These are phyloP conservation scores for Sceloporus undulatus DNA, from an alignment of 2,113 vertebrate genomes.

Conservation along the genomic window DNA sequence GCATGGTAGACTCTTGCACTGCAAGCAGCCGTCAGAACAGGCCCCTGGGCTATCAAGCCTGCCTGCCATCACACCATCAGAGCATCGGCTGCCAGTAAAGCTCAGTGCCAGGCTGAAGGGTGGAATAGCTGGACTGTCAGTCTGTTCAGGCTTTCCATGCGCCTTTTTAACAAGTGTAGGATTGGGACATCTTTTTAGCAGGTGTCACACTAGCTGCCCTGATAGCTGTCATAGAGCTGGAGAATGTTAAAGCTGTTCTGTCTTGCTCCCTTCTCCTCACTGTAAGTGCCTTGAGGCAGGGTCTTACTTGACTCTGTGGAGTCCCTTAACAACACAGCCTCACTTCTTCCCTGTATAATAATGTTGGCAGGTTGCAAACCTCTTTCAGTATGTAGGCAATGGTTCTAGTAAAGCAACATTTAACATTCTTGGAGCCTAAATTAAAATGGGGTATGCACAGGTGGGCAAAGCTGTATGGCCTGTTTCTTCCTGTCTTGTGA, in stretches of 20 bases:
- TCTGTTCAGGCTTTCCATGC: neutral
- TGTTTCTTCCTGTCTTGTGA: neutral
- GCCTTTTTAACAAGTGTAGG: neutral
- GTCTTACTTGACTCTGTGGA: neutral
- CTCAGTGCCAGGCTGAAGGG: neutral
- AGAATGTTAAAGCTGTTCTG: neutral
- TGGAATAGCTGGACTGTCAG: neutral
- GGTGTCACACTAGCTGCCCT: neutral
- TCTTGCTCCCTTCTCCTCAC: neutral
- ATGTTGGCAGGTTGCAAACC: neutral
- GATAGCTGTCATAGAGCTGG: neutral
- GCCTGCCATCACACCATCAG: no score
- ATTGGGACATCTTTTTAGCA: neutral
- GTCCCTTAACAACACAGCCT: neutral
- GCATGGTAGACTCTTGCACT: no score
- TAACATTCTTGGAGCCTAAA: neutral
- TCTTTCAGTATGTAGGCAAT: neutral
- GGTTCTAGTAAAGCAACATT: neutral
- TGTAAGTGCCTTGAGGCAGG: neutral
- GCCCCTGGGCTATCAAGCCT: neutral
- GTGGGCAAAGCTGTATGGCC: fast-evolving
- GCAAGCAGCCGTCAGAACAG: neutral
- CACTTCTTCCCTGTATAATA: neutral
- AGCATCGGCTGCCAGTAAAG: neutral
- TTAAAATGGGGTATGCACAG: fast-evolving